Conservation (phyloP, 2,113 vertebrate species). For the Hystrix cristata region DNA sequence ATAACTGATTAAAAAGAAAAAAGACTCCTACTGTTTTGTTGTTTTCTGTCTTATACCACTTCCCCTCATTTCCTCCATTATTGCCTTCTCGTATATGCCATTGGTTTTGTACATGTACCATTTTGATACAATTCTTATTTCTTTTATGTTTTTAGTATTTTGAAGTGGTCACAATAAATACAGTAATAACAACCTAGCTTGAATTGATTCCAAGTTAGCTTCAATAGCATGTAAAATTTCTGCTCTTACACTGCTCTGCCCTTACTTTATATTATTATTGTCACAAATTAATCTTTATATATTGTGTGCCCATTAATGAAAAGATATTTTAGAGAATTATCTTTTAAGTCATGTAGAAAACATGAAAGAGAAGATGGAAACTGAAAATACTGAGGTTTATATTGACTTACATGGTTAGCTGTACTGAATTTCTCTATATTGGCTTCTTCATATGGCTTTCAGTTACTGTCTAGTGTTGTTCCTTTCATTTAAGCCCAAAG, state of each 20-base stretch:
- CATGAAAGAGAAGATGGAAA: neutral
- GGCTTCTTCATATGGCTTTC: neutral
- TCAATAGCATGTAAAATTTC: neutral
- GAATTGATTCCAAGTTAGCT: neutral
- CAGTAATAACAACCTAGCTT: neutral
- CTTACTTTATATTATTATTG: neutral
- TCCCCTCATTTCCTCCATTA: neutral
- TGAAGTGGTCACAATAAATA: neutral
- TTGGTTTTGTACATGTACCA: neutral
- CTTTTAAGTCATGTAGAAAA: neutral
- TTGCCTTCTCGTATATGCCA: neutral
- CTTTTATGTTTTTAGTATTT: neutral
- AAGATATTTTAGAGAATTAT: neutral
- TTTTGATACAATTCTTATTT: neutral
- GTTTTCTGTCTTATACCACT: neutral
- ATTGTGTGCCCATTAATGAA: neutral
- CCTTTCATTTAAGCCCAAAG: neutral
- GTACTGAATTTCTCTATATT: neutral
- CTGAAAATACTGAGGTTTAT: neutral
- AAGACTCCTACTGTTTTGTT: neutral
- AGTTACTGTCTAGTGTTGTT: neutral
- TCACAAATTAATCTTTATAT: neutral
- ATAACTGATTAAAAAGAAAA: neutral
- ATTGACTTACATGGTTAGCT: neutral
- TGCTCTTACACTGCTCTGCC: neutral